Evolutionary conservation across 2,888 invertebrate species (phyloP).

Genomic region (Parnassius smintheus): DNA sequence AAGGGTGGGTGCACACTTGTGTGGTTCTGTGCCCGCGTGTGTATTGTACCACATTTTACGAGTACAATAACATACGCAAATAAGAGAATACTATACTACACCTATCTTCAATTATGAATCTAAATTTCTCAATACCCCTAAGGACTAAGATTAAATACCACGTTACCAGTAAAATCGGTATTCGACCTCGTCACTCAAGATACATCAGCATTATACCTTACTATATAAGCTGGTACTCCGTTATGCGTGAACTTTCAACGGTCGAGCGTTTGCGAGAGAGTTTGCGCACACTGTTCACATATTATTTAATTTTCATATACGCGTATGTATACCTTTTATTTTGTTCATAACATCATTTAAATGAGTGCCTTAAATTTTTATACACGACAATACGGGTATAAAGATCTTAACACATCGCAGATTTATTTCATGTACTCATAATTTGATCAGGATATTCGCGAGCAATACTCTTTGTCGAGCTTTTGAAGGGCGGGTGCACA

Average conservation of each 20-base stretch:
- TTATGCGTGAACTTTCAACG: too few species aligned
- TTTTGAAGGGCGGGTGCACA: not conserved
- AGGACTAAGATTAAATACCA: too few species aligned
- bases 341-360: not conserved
- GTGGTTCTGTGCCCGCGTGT: not conserved
- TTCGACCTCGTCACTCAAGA: too few species aligned
- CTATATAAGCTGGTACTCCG: too few species aligned
- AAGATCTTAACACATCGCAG: constrained; percentile 10
- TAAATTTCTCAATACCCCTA: too few species aligned
- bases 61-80: too few species aligned
- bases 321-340: not conserved
- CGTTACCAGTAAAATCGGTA: too few species aligned
- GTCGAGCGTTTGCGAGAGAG: too few species aligned
- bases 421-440: constrained; percentile 9
- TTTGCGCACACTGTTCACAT: not conserved
- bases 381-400: constrained; percentile 25
- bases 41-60: too few species aligned
- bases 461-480: constrained; percentile 7
- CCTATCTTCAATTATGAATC: too few species aligned
- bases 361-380: constrained; percentile 7
- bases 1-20: not conserved
- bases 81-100: too few species aligned
- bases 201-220: too few species aligned
- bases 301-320: not conserved
- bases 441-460: constrained; percentile 9